Conservation (phyloP, 2,113 vertebrate genomes). For the Meles meles region DNA sequence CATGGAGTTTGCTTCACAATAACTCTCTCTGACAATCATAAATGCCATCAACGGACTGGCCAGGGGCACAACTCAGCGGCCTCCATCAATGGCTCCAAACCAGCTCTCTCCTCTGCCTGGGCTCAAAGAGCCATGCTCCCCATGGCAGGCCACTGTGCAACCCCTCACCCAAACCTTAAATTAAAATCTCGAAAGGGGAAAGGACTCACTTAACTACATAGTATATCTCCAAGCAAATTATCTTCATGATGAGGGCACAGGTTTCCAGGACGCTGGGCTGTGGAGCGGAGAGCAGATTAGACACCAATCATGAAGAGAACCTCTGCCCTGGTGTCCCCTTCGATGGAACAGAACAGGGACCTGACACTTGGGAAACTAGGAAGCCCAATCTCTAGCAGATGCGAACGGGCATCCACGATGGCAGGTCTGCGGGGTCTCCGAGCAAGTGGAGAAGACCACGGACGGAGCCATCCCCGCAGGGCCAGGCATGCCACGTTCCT, state of each 20-base stretch:
- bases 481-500: background rate
- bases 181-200: background rate
- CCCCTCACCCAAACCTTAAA: background rate
- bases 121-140: background rate
- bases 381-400: fast-evolving
- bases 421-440: background rate
- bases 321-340: background rate
- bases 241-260: constrained; percentile 98
- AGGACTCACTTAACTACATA: constrained; percentile 93
- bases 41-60: background rate
- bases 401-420: background rate
- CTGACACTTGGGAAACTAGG: background rate
- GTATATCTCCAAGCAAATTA: constrained; percentile 97
- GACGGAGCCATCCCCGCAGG: background rate
- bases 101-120: background rate
- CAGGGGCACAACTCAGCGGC: background rate
- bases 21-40: constrained; percentile 44
- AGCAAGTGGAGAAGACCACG: background rate
- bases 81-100: constrained; percentile 5
- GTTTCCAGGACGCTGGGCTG: constrained; percentile 96
- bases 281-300: constrained; percentile 46
- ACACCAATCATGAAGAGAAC: background rate
- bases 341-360: background rate
- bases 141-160: background rate
- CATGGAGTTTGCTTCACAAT: background rate